Base-by-base conservation (phyloP, 2,888 invertebrate genomes). In the Chrysolina oricalcia region DNA sequence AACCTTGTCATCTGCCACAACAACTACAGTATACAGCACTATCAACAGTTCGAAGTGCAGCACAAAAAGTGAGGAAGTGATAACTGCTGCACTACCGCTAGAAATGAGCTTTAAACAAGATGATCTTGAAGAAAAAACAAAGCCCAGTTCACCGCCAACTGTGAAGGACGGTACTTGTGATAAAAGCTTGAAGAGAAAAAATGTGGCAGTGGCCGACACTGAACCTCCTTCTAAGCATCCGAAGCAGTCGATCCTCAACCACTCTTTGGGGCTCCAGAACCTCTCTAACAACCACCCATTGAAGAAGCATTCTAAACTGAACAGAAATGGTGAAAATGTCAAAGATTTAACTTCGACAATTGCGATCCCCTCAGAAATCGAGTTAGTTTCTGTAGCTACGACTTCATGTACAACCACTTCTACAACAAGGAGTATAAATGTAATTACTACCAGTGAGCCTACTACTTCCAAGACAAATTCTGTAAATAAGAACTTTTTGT, bases 261-360 rank as follows among this genome's bases (percentile, higher is more conserved):
- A 87, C 73, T 84, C 87, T 9, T 76, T 86, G 46, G 85, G 85
- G 21, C 79, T 88, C 21, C 85, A 87, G 73, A 87, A 87, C 78
- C 80, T 88, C n/a, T 87, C 88, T 0, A 87, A 87, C 72, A 88
- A 88, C 73, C 87, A 88, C 65, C 87, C 88, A 11, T 77, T 87
- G 70, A 86, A 86, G 75, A 85, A 84, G 43, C 86, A 86, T 78
- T 84, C 86, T 19, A 86, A 86, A 73, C 67, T 84, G 74, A 83
- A 81, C 66, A 70, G 81, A n/a, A 83, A 81, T 48, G 84, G 82
- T 0, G 82, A 84, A 71, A 76, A 81, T 50, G 53, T 78, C 53
- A 76, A 70, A 10, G 78, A 81, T 11, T 71, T 41, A 2, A 59
- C 43, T 9, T 35, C 53, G 23, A 43, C 23, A 1, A 48, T 15